phyloP scores from a whole-genome alignment of 2,113 vertebrate genomes.

The Hemiscyllium ocellatum region DNA sequence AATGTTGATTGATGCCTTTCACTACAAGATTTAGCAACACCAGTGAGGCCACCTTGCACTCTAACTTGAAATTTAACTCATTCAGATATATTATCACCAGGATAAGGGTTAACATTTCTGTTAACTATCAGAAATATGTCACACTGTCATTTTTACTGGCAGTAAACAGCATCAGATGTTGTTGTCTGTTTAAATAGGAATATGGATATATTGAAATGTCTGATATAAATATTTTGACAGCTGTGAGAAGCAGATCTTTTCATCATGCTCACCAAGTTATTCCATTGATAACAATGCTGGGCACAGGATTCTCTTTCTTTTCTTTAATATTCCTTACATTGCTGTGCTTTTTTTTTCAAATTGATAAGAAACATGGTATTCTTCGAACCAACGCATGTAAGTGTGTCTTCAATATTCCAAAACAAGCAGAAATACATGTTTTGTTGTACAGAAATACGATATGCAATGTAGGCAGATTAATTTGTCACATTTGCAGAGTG shows the following conservation, averaged over 20 bases:
- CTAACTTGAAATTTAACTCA: background rate
- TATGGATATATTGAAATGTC: conserved; percentile 19
- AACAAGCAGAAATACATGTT: background rate
- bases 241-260: background rate
- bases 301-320: background rate
- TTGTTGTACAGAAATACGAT: background rate
- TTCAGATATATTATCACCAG: background rate
- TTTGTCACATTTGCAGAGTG: background rate
- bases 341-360: background rate
- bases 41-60: background rate
- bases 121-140: conserved; percentile 10
- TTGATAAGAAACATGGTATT: background rate
- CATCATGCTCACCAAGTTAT: background rate
- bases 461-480: background rate
- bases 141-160: background rate
- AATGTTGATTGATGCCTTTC: background rate
- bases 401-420: background rate
- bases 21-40: background rate
- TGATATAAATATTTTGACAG: conserved; percentile 5
- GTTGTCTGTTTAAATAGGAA: background rate
- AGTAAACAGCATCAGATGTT: background rate
- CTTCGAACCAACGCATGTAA: background rate
- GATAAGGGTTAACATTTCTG: conserved; percentile 9
- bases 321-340: background rate
- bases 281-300: background rate